These are phyloP conservation scores for Steinernema khuongi DNA, from an alignment of 1,140 invertebrate genomes.

Conservation along the genomic window DNA sequence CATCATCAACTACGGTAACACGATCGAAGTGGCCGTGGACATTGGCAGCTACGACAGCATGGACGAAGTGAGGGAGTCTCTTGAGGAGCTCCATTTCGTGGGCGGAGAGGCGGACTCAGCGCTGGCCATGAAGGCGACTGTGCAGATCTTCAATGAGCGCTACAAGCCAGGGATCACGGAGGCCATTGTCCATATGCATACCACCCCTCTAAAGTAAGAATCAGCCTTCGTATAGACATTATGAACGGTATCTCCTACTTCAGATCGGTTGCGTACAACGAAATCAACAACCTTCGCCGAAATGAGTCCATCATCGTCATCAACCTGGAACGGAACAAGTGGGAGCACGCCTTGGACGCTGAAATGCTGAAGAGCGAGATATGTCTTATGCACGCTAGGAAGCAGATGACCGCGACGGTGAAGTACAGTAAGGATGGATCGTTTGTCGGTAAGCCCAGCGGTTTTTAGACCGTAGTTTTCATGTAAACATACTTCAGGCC, in stretches of 20 bases:
- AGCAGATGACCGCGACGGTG: background rate
- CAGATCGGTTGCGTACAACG: slow-evolving; percentile 1
- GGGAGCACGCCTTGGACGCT: background rate
- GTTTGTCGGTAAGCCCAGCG: background rate
- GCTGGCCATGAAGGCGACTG: slow-evolving; percentile 21
- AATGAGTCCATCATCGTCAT: slow-evolving; percentile 3
- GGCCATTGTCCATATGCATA: slow-evolving; percentile 20
- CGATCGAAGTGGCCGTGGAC: slow-evolving; percentile 33
- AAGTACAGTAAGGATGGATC: background rate
- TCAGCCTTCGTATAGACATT: background rate
- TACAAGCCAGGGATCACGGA: slow-evolving; percentile 9
- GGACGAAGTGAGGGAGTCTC: slow-evolving; percentile 27
- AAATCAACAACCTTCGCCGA: background rate
- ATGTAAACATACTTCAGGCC: background rate
- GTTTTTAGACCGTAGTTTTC: background rate
- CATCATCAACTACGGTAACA: slow-evolving; percentile 31
- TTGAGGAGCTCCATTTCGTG: slow-evolving; percentile 30
- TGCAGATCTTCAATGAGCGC: slow-evolving; percentile 22
- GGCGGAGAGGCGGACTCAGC: slow-evolving; percentile 24
- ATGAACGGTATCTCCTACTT: background rate
- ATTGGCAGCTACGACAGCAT: slow-evolving; percentile 27
- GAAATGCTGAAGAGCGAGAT: slow-evolving; percentile 1
- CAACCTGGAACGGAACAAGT: slow-evolving; percentile 9
- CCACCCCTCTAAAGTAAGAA: slow-evolving; percentile 23
- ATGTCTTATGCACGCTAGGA: background rate